Evolutionary conservation across 2,888 invertebrate species (phyloP), one percentile per base, ranked within the genome.

Genomic region (Linhomoeus sp.): DNA sequence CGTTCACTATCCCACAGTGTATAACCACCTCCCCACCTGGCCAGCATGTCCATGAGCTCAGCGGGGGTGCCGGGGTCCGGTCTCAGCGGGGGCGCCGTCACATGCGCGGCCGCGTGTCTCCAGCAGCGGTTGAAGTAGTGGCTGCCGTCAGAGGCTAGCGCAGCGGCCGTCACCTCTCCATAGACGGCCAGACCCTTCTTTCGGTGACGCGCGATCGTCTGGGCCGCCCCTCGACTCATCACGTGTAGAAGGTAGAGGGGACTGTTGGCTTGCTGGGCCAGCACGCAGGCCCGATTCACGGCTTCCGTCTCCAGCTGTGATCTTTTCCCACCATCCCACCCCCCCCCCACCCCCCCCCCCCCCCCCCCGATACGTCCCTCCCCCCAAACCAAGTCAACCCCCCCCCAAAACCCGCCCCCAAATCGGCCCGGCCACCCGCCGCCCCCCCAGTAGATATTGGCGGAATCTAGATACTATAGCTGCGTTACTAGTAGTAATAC

Each of bases 241-340:
- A 94, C 81, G 72, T 90, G 87, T 60, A 92, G 86, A 61, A 97
- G 78, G 55, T 74, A 74, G 52, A 97, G 75, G 5, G 97, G 92
- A 56, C 83, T 77, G 65, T 80, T 78, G 58, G 83, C 86, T 77
- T 92, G 86, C 70, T 85, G 82, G 33, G 92, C 68, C 41, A 72
- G 56, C 24, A 62, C 62, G 63, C 88, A 86, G 36, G 92, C 88
- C 57, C 90, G 75, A 66, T 83, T 78, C 14, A 87, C 86, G 26
- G 92, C 90, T 68, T 97, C 94, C 1, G 80, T 83, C 66, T 92
- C 90, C 17, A 88, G 52, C 56, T 63, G 46, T 12, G n/a, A n/a
- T n/a, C n/a, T n/a, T n/a, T n/a, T n/a, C n/a, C n/a, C n/a, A n/a
- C n/a, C n/a, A n/a, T n/a, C n/a, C n/a, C n/a, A n/a, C n/a, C n/a